Evolutionary conservation across 2,797 vertebrate genomes (phyloP), one percentile per base, ranked within the genome.

Genomic region (Cyclura pinguis): DNA sequence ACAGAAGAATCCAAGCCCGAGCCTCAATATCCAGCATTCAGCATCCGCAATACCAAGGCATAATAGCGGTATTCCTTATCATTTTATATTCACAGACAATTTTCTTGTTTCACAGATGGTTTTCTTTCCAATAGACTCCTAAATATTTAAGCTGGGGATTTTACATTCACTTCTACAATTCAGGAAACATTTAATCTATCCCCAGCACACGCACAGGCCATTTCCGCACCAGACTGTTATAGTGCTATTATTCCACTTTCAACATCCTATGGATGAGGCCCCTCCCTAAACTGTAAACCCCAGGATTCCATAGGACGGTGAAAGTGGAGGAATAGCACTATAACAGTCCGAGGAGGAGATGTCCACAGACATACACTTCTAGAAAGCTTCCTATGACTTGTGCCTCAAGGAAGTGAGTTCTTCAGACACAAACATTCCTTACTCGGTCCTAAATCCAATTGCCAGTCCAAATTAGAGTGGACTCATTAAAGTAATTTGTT

Each of bases 111-210:
- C 59, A 18, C 59, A 0, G 16, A 20, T 0, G 18, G 1, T 62
- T 62, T 62, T 62, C 85, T 86, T 76, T 90, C 82, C 90, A 42
- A 20, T 1, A 29, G 76, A 6, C 18, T 59, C 87, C 13, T 57
- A 59, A 89, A 91, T 62, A 80, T 62, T 38, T 50, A 77, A 81
- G 24, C 64, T 52, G 77, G 38, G n/a, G 57, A 50, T 64, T 50
- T 55, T 86, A 93, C 92, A 86, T 85, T 93, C 86, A 87, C 42
- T 69, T 27, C 76, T 55, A 42, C 35, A 93, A 93, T 91, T 86
- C 91, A 90, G 38, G 88, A 85, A 93, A 89, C 77, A 91, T 67
- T 77, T 1, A 91, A 47, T 14, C 83, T 85, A 83, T 64, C 42
- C 42, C 14, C 29, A 29, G 55, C 8, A 14, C 55, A 57, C n/a